Percentiles rank a stretch among this genome's conserved stretches.
Evolutionary conservation across 2,113 vertebrate genomes (phyloP).

Genomic region (Calcarius ornatus): DNA sequence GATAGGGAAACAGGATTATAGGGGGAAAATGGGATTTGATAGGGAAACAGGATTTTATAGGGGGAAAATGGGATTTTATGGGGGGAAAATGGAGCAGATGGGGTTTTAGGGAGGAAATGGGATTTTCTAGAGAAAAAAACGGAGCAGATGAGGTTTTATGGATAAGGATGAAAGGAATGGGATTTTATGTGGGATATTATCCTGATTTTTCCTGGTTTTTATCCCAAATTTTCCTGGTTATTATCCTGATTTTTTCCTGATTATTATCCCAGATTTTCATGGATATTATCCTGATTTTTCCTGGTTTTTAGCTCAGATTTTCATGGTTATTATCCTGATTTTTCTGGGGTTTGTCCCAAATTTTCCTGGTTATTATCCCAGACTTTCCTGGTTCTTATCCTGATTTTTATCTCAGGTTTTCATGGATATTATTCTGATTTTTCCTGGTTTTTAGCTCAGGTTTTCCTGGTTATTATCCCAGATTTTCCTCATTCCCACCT

Average conservation of each 20-base stretch:
- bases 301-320: neutral
- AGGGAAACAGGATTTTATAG: neutral
- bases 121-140: too few relatives aligned
- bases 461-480: neutral
- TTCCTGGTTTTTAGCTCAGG: fast-evolving
- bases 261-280: neutral
- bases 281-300: fast-evolving
- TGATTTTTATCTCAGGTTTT: neutral
- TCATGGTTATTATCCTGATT: fast-evolving
- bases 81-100: too few relatives aligned
- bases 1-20: too few relatives aligned
- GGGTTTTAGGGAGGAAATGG: too few relatives aligned
- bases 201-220: neutral
- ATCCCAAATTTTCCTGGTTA: neutral
- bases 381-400: too few relatives aligned
- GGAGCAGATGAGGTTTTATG: too few relatives aligned
- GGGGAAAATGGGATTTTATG: neutral
- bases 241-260: neutral
- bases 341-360: too few relatives aligned
- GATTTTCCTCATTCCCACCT: fast-evolving
- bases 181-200: neutral
- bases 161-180: too few relatives aligned
- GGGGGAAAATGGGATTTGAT: neutral
- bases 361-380: neutral
- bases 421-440: fast-evolving